Evolutionary conservation across 2,888 invertebrate species (phyloP).

Genomic region (Aradus depressus): DNA sequence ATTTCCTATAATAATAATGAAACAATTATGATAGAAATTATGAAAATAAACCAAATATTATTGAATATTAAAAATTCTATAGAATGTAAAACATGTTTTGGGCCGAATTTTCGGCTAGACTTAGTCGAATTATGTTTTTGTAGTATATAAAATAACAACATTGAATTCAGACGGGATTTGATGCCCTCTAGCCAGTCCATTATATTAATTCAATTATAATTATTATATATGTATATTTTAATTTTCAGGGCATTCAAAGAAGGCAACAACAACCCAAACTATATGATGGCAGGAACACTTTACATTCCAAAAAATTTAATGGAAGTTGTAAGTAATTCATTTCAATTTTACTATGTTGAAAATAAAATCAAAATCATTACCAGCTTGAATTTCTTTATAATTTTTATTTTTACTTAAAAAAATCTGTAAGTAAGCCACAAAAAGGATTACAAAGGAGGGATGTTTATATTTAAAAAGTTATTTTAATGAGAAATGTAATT

Average conservation of each 20-base stretch:
- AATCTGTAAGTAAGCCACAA: neutral
- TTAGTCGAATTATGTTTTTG: no score
- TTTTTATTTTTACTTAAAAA: neutral
- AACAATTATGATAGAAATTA: no score
- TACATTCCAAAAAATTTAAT: slow-evolving; percentile 9
- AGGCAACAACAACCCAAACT: slow-evolving; percentile 5
- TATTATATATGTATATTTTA: neutral
- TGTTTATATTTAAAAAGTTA: neutral
- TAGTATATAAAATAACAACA: no score
- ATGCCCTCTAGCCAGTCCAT: no score
- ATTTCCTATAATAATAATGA: no score
- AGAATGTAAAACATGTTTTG: no score
- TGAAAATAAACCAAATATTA: no score
- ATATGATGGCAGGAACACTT: slow-evolving; percentile 6
- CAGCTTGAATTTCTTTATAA: neutral
- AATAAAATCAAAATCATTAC: neutral
- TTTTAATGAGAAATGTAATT: neutral
- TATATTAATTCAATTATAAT: no score
- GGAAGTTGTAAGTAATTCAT: slow-evolving; percentile 1
- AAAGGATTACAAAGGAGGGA: neutral
- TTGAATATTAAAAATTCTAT: no score
- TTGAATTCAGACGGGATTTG: no score
- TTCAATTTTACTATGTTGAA: neutral
- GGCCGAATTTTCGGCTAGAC: no score
- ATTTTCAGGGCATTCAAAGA: neutral